Percentiles rank a stretch among this genome's conserved stretches.
phyloP scores from a whole-genome alignment of 2,888 invertebrate species.

The Cephus rjabovi region DNA sequence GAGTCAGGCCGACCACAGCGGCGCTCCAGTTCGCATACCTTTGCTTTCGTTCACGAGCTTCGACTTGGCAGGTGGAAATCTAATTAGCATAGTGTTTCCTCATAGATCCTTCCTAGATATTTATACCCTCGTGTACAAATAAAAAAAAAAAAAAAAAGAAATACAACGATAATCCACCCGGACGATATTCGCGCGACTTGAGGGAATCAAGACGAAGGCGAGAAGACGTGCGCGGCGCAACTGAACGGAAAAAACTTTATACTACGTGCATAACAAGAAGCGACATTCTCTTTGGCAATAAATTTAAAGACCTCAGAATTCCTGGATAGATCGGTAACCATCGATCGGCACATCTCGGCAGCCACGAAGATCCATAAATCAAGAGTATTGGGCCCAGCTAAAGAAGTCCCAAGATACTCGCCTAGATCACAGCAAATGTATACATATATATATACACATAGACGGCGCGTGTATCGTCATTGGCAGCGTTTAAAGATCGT shows the following conservation, averaged over 20 bases:
- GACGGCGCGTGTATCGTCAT: background rate
- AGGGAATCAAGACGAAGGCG: background rate
- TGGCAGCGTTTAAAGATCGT: conserved; percentile 5
- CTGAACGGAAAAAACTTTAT: background rate
- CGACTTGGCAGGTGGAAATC: conserved; percentile 30
- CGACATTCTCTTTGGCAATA: background rate
- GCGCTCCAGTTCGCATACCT: conserved; percentile 18
- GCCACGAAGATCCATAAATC: background rate
- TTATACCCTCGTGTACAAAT: conserved; percentile 5
- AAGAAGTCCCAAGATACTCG: background rate
- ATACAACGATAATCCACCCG: background rate
- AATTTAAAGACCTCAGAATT: background rate
- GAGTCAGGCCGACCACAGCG: background rate
- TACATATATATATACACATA: background rate
- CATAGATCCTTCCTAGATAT: conserved; percentile 29
- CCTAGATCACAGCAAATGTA: background rate
- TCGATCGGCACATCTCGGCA: background rate
- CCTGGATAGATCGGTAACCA: background rate
- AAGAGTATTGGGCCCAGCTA: background rate
- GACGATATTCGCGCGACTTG: background rate
- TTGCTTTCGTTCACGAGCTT: conserved; percentile 11
- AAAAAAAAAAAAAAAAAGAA: background rate
- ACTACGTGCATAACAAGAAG: background rate
- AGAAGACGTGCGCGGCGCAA: background rate
- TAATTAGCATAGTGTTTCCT: conserved; percentile 32